Conservation (phyloP, 1,140 invertebrate species). For the Brachionus asplanchnoidis region DNA sequence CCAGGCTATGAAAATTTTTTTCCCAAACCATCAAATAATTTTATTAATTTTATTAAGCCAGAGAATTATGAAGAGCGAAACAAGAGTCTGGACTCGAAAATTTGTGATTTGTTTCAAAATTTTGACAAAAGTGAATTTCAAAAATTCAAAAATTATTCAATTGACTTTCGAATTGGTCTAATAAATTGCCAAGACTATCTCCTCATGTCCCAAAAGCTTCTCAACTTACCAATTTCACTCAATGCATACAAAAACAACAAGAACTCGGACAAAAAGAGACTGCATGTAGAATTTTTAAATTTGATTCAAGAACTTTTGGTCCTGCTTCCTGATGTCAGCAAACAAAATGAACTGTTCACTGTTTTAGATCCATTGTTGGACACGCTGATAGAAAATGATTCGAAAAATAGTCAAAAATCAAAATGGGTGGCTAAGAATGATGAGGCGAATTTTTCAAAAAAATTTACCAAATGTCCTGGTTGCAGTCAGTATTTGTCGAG, state of each 20-base stretch:
- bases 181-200: constrained; percentile 18
- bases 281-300: constrained; percentile 1
- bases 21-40: too few relatives aligned
- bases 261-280: background rate
- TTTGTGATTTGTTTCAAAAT: background rate
- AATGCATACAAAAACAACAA: background rate
- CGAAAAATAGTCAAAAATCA: background rate
- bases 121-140: constrained; percentile 8
- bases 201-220: background rate
- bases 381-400: background rate
- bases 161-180: background rate
- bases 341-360: constrained; percentile 5
- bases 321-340: background rate
- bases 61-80: constrained; percentile 17
- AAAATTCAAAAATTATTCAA: constrained; percentile 5
- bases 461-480: background rate
- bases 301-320: constrained; percentile 19
- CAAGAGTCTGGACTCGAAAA: background rate
- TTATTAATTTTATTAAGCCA: background rate
- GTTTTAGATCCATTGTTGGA: background rate
- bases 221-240: background rate
- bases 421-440: background rate
- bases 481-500: background rate
- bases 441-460: background rate
- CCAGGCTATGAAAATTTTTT: background rate